phyloP scores from a whole-genome alignment of 2,888 invertebrate species.

The Zaprionus obscuricornis region DNA sequence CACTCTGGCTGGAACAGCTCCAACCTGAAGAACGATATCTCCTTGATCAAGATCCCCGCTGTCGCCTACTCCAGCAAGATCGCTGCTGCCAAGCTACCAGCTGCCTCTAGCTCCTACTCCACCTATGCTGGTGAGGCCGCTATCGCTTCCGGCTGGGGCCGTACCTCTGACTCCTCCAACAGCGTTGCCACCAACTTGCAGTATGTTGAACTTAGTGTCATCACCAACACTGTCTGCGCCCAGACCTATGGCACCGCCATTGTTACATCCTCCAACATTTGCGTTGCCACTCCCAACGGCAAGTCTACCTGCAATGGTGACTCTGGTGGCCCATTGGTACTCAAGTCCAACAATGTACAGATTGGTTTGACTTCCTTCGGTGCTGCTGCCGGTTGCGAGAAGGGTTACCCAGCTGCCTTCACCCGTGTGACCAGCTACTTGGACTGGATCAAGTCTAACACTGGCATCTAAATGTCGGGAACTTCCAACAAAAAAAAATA shows the following conservation, averaged over 20 bases:
- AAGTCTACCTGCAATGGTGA: constrained; percentile 79
- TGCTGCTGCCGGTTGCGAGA: constrained; percentile 65
- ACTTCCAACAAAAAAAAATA: constrained; percentile 23
- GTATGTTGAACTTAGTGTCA: constrained; percentile 49
- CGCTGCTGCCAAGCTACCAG: constrained; percentile 30
- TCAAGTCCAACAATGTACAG: constrained; percentile 21
- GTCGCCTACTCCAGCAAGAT: constrained; percentile 23
- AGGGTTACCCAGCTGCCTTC: constrained; percentile 74
- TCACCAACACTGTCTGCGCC: constrained; percentile 77
- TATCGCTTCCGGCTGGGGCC: constrained; percentile 73
- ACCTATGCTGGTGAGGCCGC: constrained; percentile 34
- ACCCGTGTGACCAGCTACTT: constrained; percentile 66
- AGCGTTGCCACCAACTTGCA: constrained; percentile 69
- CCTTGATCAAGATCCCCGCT: constrained; percentile 57
- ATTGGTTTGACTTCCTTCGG: constrained; percentile 80
- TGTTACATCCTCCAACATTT: constrained; percentile 53
- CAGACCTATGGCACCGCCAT: constrained; percentile 78
- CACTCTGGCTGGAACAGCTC: constrained; percentile 76
- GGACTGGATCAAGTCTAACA: constrained; percentile 64
- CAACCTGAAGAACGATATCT: constrained; percentile 66
- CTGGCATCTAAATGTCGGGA: constrained; percentile 49
- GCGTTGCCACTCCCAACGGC: constrained; percentile 49
- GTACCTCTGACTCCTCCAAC: constrained; percentile 38
- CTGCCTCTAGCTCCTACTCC: constrained; percentile 39
- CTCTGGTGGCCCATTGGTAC: constrained; percentile 80